Evolutionary conservation across 1,140 invertebrate species (phyloP), one percentile per base, ranked within the genome.

Genomic region (Drosophila pseudoananassae): DNA sequence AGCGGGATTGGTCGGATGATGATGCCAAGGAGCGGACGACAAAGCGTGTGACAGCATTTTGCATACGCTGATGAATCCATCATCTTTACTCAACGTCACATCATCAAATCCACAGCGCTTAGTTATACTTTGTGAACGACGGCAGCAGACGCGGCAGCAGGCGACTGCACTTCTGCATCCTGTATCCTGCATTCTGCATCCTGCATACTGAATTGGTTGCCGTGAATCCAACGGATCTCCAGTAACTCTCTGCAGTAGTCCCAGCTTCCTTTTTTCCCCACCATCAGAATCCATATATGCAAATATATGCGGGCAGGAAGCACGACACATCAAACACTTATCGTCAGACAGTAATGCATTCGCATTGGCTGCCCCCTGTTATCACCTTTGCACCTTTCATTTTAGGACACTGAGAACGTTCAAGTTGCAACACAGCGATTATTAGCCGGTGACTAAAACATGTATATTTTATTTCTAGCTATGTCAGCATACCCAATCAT

Each of bases 1-100:
- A 47, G 51, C 25, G 61, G 61, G 50, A 69, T 68, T 36, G 63
- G 49, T 47, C 14, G 63, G 64, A 68, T 69, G 63, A 55, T 68
- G 65, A 68, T 69, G 63, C 49, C 40, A 55, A 68, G 33, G 40
- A 36, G 50, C 65, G 60, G 65, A 68, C 60, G 79, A 89, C 84
- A 89, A 87, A 88, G 84, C 79, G 84, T 90, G 81, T 89, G 84
- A 88, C 76, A 84, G 79, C 85, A 82, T 81, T 90, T 90, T 90
- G 83, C 85, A 90, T 90, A 90, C 77, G 78, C 87, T 85, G 80
- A 85, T 89, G 85, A 90, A 89, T 89, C 80, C 85, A 89, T 89
- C 85, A 89, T 89, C 83, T 79, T 87, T 88, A 88, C 80, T 90
- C 80, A 81, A 85, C 74, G 85, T 90, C 80, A 90, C 80, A 90